phyloP scores from a whole-genome alignment of 1,140 invertebrate genomes.

The Meloidogyne chitwoodi region DNA sequence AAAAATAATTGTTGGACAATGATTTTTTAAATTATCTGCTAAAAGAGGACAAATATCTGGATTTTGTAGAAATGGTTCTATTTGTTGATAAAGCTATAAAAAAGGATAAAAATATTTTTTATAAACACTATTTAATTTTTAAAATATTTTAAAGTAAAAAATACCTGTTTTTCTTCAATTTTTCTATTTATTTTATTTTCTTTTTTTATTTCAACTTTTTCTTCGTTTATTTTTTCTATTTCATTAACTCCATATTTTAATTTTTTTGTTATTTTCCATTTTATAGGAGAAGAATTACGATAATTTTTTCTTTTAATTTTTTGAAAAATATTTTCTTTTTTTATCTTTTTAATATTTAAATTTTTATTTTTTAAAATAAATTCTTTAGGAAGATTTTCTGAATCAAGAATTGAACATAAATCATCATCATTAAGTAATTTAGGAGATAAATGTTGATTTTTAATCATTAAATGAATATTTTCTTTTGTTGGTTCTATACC shows the following conservation, averaged over 20 bases:
- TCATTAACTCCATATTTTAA: background rate
- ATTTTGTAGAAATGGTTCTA: slow-evolving; percentile 28
- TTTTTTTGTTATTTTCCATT: background rate
- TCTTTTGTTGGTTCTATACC: slow-evolving; percentile 39
- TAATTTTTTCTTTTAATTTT: background rate
- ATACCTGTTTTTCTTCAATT: background rate
- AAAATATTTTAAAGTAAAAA: too few relatives aligned
- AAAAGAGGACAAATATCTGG: slow-evolving; percentile 47
- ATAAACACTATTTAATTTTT: background rate
- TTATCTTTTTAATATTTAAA: too few relatives aligned
- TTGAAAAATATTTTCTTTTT: background rate
- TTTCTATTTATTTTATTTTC: background rate
- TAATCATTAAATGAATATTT: slow-evolving; percentile 39
- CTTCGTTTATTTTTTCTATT: background rate
- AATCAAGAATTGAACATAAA: slow-evolving; percentile 22
- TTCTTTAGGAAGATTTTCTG: slow-evolving; percentile 17
- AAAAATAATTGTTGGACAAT: slow-evolving; percentile 35
- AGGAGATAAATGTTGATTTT: slow-evolving; percentile 40
- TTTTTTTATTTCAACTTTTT: background rate
- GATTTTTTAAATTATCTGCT: slow-evolving; percentile 28
- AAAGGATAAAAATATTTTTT: background rate
- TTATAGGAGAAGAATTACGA: background rate
- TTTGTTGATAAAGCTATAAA: slow-evolving; percentile 26
- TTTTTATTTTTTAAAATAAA: slow-evolving; percentile 19
- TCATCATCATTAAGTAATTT: slow-evolving; percentile 18